Evolutionary conservation across 2,888 invertebrate genomes (phyloP).

Genomic region (Cheilosia pagana): DNA sequence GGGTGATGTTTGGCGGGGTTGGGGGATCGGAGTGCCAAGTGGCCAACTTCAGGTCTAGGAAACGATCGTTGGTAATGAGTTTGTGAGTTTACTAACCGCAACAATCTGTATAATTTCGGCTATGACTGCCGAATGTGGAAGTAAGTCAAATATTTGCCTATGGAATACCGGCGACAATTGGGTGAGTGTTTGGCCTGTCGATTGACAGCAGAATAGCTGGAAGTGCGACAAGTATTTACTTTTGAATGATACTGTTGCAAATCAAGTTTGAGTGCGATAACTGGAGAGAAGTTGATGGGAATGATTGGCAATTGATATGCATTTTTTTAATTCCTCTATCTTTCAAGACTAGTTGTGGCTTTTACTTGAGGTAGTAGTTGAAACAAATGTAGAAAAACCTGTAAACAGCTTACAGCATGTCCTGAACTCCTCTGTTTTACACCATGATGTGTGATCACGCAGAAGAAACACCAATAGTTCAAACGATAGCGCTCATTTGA

Average conservation of each 20-base stretch:
- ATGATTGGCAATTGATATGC: neutral
- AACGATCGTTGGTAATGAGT: constrained; percentile 38
- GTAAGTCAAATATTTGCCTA: constrained; percentile 71
- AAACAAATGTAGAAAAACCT: no score
- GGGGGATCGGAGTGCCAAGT: constrained; percentile 10
- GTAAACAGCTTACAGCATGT: no score
- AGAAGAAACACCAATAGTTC: no score
- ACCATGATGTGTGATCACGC: no score
- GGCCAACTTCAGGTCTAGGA: constrained; percentile 42
- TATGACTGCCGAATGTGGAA: constrained; percentile 67
- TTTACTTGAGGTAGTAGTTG: no score
- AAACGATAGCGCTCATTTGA: no score
- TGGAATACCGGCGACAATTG: constrained; percentile 22
- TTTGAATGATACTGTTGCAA: constrained; percentile 25
- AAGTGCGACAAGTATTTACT: constrained; percentile 35
- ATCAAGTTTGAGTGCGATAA: neutral
- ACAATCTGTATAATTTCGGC: constrained; percentile 25
- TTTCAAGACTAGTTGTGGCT: neutral
- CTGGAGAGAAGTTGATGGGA: neutral
- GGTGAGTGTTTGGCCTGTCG: constrained; percentile 29
- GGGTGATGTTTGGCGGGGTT: neutral
- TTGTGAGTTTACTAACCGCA: constrained; percentile 40
- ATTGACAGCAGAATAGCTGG: neutral
- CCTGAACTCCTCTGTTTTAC: no score
- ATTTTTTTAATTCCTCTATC: neutral